Base-by-base conservation (phyloP, 2,113 vertebrate genomes). In the Phyllopteryx taeniolatus region DNA sequence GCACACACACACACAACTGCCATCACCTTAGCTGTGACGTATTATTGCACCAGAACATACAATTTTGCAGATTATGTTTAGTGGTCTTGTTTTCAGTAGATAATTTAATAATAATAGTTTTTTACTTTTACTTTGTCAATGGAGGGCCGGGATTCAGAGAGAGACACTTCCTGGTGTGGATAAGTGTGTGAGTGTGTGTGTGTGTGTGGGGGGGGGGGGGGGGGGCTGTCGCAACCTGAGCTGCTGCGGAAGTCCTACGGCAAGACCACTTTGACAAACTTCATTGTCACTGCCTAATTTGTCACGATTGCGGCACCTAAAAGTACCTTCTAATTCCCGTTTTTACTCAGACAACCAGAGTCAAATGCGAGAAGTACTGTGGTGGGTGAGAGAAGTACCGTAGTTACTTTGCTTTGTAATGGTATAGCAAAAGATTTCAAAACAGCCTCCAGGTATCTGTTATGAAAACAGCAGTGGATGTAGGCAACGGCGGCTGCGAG, bases 161-260 rank as follows among this genome's bases (percentile, higher is more conserved):
- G 86, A 80, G 72, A 71, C 73, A 78, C 88, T 90, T 79, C 79
- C 87, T 84, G 77, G 73, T 80, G 72, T 51, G 70, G 85, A 3
- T 51, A 51, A 51, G 27, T 27, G 27, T 27, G 27, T 27, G 27
- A 1, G 27, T 27, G 27, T 46, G 44, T 46, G 44, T 46, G 44
- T 46, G 44, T 46, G 80, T 74, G 27, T 1, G 27, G 53, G 67
- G 67, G 73, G 27, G 27, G 27, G 53, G 67, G 67, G 73, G 61
- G 73, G 61, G 8, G 73, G 70, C 67, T 60, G 60, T 12, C n/a
- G 19, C 27, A 59, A 53, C 51, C 51, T 19, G 1, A 20, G 15
- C 51, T 53, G 51, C 51, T 0, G 11, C 57, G 3, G 31, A 31
- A 60, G 13, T 35, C 59, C 13, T 17, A 61, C 14, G 27, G 59